phyloP scores from a whole-genome alignment of 2,888 invertebrate genomes.

The Ptilodon capucinus region DNA sequence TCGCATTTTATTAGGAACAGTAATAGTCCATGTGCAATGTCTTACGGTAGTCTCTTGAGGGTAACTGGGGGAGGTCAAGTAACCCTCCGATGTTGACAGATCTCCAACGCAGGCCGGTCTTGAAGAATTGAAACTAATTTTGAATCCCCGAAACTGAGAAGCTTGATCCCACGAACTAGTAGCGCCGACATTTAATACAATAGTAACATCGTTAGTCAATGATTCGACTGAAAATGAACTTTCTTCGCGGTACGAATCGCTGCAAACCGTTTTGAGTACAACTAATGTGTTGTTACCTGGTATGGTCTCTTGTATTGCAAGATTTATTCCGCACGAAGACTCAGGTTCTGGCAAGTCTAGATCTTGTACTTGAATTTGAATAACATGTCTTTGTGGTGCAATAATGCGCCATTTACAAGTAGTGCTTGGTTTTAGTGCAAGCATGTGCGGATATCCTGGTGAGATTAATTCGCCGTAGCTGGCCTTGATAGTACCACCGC shows the following conservation, averaged over 20 bases:
- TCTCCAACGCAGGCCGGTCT: conserved; percentile 85
- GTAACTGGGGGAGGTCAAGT: conserved; percentile 88
- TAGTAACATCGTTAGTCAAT: conserved; percentile 53
- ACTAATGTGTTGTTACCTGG: conserved; percentile 49
- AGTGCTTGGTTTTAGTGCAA: conserved; percentile 76
- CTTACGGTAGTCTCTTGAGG: conserved; percentile 66
- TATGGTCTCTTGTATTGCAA: conserved; percentile 59
- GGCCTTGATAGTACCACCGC: conserved; percentile 85
- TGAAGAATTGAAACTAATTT: conserved; percentile 83
- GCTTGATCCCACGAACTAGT: conserved; percentile 52
- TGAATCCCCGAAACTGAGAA: conserved; percentile 78
- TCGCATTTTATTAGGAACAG: conserved; percentile 57
- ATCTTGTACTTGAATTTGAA: conserved; percentile 49
- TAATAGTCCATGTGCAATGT: conserved; percentile 65
- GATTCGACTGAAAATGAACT: conserved; percentile 41
- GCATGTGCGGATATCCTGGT: conserved; percentile 85
- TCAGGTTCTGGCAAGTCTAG: conserved; percentile 54
- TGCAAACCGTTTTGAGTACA: conserved; percentile 53
- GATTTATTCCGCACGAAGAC: conserved; percentile 55
- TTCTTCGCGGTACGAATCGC: conserved; percentile 26
- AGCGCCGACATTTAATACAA: conserved; percentile 59
- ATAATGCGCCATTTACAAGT: conserved; percentile 89
- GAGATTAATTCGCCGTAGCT: conserved; percentile 84
- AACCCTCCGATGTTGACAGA: conserved; percentile 84
- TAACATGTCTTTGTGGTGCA: conserved; percentile 51